These are phyloP conservation scores for Drosophila kanekoi DNA, from an alignment of 2,888 invertebrate genomes.

Conservation along the genomic window DNA sequence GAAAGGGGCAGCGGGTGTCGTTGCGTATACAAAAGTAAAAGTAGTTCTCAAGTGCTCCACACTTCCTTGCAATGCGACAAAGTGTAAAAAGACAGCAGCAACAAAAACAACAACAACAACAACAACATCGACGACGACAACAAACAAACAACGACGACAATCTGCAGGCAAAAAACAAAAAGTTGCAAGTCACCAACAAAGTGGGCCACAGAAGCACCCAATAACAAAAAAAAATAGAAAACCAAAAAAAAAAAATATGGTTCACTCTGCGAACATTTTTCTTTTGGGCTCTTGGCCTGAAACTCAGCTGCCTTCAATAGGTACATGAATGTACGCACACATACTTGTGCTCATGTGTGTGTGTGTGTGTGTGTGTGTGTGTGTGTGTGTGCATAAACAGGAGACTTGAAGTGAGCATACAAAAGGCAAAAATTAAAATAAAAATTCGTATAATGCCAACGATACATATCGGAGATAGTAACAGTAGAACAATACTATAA, in stretches of 20 bases:
- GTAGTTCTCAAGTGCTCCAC: slow-evolving; percentile 74
- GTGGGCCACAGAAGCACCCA: slow-evolving; percentile 63
- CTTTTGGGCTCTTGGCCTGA: slow-evolving; percentile 14
- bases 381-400: slow-evolving; percentile 30
- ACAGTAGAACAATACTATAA: slow-evolving; percentile 7
- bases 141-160: slow-evolving; percentile 26
- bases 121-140: slow-evolving; percentile 14
- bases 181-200: slow-evolving; percentile 72
- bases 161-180: slow-evolving; percentile 58
- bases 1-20: slow-evolving; percentile 28
- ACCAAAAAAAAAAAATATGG: slow-evolving; percentile 9
- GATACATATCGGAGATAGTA: slow-evolving; percentile 5
- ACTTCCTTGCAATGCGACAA: slow-evolving; percentile 76
- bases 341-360: neutral
- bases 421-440: slow-evolving; percentile 69
- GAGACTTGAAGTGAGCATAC: slow-evolving; percentile 59
- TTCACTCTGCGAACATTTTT: slow-evolving; percentile 24
- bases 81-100: slow-evolving; percentile 66
- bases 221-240: slow-evolving; percentile 42
- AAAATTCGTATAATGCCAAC: slow-evolving; percentile 26
- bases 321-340: slow-evolving; percentile 4
- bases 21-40: slow-evolving; percentile 80
- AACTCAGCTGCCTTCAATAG: slow-evolving; percentile 36
- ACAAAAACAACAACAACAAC: slow-evolving; percentile 37
- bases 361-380: slow-evolving; percentile 13